These are phyloP conservation scores for Petrolisthes cinctipes DNA, from an alignment of 2,888 invertebrate genomes.

Conservation along the genomic window DNA sequence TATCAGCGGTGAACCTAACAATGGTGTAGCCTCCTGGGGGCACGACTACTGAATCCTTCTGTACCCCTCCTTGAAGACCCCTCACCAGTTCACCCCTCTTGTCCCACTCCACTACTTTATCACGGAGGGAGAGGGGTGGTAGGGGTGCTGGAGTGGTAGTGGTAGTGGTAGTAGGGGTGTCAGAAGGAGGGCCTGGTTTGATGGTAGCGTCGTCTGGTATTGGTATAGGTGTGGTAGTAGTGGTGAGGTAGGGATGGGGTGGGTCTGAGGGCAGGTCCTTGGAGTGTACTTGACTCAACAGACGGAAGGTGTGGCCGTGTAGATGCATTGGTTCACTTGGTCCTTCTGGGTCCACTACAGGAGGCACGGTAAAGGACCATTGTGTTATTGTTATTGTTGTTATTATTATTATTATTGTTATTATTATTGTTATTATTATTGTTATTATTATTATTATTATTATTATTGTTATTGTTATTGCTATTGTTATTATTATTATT, in stretches of 20 bases:
- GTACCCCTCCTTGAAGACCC: slow-evolving; percentile 80
- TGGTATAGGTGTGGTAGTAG: slow-evolving; percentile 9
- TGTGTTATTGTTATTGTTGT: too few relatives aligned
- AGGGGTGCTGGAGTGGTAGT: slow-evolving; percentile 14
- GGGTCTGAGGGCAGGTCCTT: slow-evolving; percentile 14
- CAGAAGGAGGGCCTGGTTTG: neutral
- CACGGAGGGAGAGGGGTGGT: slow-evolving; percentile 67
- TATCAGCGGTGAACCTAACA: slow-evolving; percentile 84
- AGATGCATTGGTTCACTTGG: slow-evolving; percentile 83
- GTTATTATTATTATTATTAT: too few relatives aligned
- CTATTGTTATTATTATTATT: too few relatives aligned
- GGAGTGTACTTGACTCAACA: slow-evolving; percentile 79
- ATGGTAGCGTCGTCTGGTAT: neutral
- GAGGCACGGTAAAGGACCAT: too few relatives aligned
- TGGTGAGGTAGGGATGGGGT: slow-evolving; percentile 1
- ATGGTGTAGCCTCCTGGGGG: slow-evolving; percentile 92
- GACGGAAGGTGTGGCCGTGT: slow-evolving; percentile 86
- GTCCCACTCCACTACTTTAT: slow-evolving; percentile 79
- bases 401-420: too few relatives aligned
- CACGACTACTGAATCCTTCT: slow-evolving; percentile 90
- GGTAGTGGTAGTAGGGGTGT: neutral
- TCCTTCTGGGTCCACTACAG: neutral
- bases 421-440: too few relatives aligned
- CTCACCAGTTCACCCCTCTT: slow-evolving; percentile 78
- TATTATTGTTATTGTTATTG: too few relatives aligned